Conservation (phyloP, 2,113 vertebrate species). For the Sceloporus undulatus region DNA sequence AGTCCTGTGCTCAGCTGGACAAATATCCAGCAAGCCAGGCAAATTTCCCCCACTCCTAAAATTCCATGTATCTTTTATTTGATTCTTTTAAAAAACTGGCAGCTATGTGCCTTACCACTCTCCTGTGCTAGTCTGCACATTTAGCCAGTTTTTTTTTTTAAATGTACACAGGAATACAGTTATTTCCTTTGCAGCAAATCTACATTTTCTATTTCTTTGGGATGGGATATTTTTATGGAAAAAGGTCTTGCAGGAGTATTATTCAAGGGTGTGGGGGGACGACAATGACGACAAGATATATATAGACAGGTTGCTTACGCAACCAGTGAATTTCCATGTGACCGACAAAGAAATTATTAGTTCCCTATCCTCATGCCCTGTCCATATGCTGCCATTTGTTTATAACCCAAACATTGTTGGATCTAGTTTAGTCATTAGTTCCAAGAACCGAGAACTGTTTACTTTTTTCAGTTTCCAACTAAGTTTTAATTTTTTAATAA, state of each 20-base stretch:
- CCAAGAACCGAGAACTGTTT: neutral
- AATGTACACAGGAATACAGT: neutral
- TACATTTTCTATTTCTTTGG: neutral
- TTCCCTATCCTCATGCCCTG: neutral
- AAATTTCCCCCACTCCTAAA: too few species aligned
- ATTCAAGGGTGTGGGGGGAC: too few species aligned
- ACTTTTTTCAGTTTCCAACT: too few species aligned
- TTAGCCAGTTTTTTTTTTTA: neutral
- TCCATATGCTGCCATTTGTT: neutral
- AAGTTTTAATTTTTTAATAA: too few species aligned
- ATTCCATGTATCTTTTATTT: neutral
- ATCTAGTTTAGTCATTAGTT: neutral
- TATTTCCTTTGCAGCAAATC: neutral
- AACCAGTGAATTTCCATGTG: neutral
- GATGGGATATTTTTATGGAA: neutral
- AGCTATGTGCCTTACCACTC: neutral
- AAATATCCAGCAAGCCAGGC: too few species aligned
- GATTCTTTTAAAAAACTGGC: neutral
- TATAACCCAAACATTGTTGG: neutral
- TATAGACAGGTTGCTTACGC: neutral
- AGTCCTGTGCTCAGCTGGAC: too few species aligned
- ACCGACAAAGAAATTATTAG: neutral
- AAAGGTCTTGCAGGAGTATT: neutral
- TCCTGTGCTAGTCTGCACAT: neutral
- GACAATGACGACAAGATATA: neutral